A percentile compares a stretch with the other conserved stretches of the same genome.
Evolutionary conservation across 23 tunicate genomes (phyloP).

Genomic region (Trididemnum miniatum): DNA sequence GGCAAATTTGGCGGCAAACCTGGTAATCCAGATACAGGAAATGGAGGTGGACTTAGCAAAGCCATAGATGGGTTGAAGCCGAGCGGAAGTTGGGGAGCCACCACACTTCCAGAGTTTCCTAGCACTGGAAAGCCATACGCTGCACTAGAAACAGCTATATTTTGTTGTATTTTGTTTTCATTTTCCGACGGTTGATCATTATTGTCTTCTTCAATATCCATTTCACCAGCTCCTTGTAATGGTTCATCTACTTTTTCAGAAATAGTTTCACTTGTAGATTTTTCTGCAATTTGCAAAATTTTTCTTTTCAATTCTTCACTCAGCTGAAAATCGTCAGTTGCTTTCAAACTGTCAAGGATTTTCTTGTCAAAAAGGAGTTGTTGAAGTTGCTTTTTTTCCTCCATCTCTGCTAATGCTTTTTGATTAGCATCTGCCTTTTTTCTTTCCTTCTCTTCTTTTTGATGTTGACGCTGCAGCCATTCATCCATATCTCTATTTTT

Average conservation of each 20-base stretch:
- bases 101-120: slow-evolving; percentile 33
- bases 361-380: neutral
- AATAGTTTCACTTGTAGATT: neutral
- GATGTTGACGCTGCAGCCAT: slow-evolving; percentile 62
- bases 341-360: neutral
- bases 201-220: slow-evolving; percentile 68
- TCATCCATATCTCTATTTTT: slow-evolving; percentile 80
- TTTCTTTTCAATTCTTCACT: slow-evolving; percentile 9
- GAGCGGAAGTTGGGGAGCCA: slow-evolving; percentile 16
- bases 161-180: neutral
- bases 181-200: neutral
- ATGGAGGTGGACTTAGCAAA: neutral
- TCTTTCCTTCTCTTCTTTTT: slow-evolving; percentile 58
- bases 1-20: neutral
- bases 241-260: slow-evolving; percentile 18
- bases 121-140: neutral
- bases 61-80: slow-evolving; percentile 21
- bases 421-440: slow-evolving; percentile 30
- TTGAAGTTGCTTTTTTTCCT: slow-evolving; percentile 31
- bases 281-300: slow-evolving; percentile 16
- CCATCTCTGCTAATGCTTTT: slow-evolving; percentile 24
- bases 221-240: slow-evolving; percentile 52
- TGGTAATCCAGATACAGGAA: slow-evolving; percentile 11
- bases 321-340: slow-evolving; percentile 6
- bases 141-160: neutral